Base-by-base conservation (phyloP, 2,113 vertebrate genomes). In the Clarias macrocephalus region DNA sequence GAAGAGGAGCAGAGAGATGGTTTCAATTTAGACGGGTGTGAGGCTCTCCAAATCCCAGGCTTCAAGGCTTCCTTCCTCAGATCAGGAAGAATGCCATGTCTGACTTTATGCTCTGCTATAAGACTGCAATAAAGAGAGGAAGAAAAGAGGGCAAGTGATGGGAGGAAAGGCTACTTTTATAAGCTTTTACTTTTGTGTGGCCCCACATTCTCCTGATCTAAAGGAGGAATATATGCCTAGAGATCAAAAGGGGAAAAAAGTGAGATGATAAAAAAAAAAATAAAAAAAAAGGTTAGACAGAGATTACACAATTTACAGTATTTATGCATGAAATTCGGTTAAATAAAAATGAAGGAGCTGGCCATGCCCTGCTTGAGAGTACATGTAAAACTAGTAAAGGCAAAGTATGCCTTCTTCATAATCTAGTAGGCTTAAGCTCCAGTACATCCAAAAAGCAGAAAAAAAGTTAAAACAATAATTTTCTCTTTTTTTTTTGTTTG, bases 41-140 rank as follows among this genome's bases (percentile, higher is more conserved):
- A 89, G 92, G 90, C 93, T 92, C 90, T 85, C 83, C 88, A 88
- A 87, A 85, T 89, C 82, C 89, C 37, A 90, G 88, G 88, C 91
- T 89, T 93, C 91, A 84, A 89, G 84, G 92, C 92, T 94, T 95
- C 93, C 93, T 95, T 94, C 93, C 93, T 81, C 42, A 62, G 86
- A 90, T 90, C 88, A 82, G 77, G 87, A 90, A 91, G 91, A 94
- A 94, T 91, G 93, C 91, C 88, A 89, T 76, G 88, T 93, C 92
- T 93, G 90, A 85, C 89, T 93, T 92, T 91, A 84, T 77, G 75
- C 65, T 42, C 72, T 84, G 80, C 52, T 87, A 52, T 89, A 87
- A 73, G 80, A 68, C 79, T 72, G 66, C 63, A 89, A 87, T 82
- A 88, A 85, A 85, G 87, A 77, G 59, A 80, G 63, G 65, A 84